A percentile compares a stretch with the other conserved stretches of the same genome.
These are phyloP conservation scores for Neotoxoptera formosana DNA, from an alignment of 1,140 invertebrate species.

Conservation along the genomic window DNA sequence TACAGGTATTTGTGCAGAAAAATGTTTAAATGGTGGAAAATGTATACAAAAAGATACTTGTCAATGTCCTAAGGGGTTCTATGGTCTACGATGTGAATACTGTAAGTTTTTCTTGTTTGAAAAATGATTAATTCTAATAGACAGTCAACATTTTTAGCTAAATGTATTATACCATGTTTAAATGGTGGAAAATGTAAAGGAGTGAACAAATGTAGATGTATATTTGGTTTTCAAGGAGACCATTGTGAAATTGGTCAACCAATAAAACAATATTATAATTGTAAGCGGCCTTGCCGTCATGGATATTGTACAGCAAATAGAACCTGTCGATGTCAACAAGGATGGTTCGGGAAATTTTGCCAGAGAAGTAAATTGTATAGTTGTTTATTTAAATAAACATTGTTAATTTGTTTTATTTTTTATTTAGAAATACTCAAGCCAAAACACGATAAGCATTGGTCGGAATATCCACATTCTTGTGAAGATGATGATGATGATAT, in stretches of 20 bases:
- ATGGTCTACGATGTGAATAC: slow-evolving; percentile 80
- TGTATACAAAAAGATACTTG: slow-evolving; percentile 66
- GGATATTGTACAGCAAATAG: slow-evolving; percentile 57
- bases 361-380: slow-evolving; percentile 53
- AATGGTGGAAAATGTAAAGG: slow-evolving; percentile 86
- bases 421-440: slow-evolving; percentile 22
- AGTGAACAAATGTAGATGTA: slow-evolving; percentile 85
- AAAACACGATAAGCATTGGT: background rate
- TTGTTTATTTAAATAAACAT: background rate
- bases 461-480: slow-evolving; percentile 18
- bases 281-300: slow-evolving; percentile 57
- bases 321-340: slow-evolving; percentile 56
- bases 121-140: slow-evolving; percentile 1
- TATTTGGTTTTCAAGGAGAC: slow-evolving; percentile 77
- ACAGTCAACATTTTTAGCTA: slow-evolving; percentile 69
- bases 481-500: slow-evolving; percentile 36
- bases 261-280: slow-evolving; percentile 39
- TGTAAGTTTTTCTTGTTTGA: slow-evolving; percentile 72
- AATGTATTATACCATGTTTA: slow-evolving; percentile 87
- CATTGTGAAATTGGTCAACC: slow-evolving; percentile 59
- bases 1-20: slow-evolving; percentile 87
- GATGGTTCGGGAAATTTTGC: slow-evolving; percentile 58
- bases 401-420: slow-evolving; percentile 1
- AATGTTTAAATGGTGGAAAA: slow-evolving; percentile 93
- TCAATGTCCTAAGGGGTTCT: slow-evolving; percentile 59